These are phyloP conservation scores for Trachemys scripta DNA, from an alignment of 2,113 vertebrate species.

Conservation along the genomic window DNA sequence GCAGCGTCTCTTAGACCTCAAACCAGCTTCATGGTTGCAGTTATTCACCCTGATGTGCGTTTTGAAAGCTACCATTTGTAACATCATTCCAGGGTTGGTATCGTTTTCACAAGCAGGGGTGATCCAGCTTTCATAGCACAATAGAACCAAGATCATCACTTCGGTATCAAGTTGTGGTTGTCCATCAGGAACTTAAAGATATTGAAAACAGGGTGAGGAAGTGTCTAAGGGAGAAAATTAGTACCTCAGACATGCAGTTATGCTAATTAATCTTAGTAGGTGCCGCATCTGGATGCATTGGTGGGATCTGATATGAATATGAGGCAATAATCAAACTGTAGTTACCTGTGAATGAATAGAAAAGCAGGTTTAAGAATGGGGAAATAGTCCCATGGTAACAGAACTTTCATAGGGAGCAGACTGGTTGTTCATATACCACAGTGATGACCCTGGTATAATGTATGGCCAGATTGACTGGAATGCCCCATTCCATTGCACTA, in stretches of 20 bases:
- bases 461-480: background rate
- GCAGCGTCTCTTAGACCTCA: accelerated
- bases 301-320: background rate
- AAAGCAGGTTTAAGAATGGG: background rate
- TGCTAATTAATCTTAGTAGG: background rate
- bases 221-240: accelerated
- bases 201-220: background rate
- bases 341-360: background rate
- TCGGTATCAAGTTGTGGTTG: accelerated
- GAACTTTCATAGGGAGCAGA: background rate
- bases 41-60: accelerated
- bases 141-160: accelerated
- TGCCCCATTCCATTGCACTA: too few species aligned
- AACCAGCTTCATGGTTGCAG: accelerated
- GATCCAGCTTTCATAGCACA: background rate
- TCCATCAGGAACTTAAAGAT: background rate
- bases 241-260: background rate
- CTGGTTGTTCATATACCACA: background rate
- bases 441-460: background rate
- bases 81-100: background rate
- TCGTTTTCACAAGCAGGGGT: background rate
- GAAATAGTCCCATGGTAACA: background rate
- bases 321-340: background rate
- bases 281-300: background rate
- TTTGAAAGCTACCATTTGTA: accelerated